Percentiles rank a stretch among this genome's conserved stretches.
Conservation (phyloP, 2,113 vertebrate genomes). For the Cyprinus carpio region DNA sequence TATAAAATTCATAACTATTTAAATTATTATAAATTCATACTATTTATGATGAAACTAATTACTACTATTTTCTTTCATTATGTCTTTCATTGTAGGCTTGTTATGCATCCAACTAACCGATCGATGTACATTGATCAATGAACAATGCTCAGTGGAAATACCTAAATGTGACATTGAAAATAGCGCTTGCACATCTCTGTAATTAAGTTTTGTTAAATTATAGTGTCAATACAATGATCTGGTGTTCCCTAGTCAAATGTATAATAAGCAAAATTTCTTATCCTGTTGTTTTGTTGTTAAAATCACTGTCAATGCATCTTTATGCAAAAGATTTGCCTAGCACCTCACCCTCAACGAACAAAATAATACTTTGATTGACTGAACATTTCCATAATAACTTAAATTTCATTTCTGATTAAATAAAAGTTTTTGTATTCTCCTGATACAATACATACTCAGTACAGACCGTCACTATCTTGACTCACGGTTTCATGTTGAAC, state of each 20-base stretch:
- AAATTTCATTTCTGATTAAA: background rate
- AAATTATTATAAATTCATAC: background rate
- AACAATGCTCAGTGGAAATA: background rate
- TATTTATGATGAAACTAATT: background rate
- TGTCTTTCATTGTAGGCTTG: background rate
- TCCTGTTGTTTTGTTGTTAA: background rate
- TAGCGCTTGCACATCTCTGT: background rate
- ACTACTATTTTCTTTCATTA: background rate
- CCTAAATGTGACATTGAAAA: background rate
- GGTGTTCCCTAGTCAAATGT: background rate
- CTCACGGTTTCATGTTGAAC: constrained; percentile 98
- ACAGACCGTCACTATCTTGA: constrained; percentile 34
- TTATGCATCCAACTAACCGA: background rate
- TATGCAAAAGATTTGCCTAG: background rate
- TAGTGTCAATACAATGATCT: background rate
- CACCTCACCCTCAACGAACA: background rate
- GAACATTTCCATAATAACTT: background rate
- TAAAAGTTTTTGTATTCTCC: background rate
- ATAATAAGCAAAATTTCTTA: background rate
- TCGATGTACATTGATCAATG: background rate
- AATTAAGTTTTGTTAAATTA: background rate
- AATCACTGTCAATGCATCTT: background rate
- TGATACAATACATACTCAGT: background rate
- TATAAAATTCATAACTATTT: background rate
- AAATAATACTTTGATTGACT: background rate